phyloP scores from a whole-genome alignment of 2,113 vertebrate species.

The Clinocottus analis region DNA sequence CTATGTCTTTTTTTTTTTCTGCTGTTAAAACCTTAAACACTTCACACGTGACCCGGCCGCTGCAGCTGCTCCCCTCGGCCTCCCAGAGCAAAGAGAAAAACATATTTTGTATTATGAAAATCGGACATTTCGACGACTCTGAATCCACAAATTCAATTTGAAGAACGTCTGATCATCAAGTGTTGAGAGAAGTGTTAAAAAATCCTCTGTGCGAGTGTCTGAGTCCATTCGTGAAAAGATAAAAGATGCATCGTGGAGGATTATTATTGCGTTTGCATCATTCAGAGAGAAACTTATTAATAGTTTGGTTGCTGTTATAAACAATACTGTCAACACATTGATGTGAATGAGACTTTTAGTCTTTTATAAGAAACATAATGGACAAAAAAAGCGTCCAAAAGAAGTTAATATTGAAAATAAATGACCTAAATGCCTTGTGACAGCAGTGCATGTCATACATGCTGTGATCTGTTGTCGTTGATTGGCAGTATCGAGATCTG shows the following conservation, averaged over 20 bases:
- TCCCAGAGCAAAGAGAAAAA: constrained; percentile 30
- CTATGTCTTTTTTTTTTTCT: constrained; percentile 78
- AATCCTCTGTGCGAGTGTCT: background rate
- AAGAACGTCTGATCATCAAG: background rate
- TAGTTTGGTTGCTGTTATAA: background rate
- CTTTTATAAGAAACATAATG: background rate
- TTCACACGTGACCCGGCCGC: constrained; percentile 65
- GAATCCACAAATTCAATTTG: background rate
- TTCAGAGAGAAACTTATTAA: too few relatives aligned
- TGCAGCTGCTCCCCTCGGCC: constrained; percentile 52
- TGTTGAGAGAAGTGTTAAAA: background rate
- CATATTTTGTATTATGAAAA: background rate
- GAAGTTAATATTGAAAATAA: background rate
- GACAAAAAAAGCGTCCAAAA: background rate
- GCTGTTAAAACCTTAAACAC: constrained; percentile 80
- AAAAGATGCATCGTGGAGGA: background rate
- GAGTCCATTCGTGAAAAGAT: background rate
- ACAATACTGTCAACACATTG: background rate
- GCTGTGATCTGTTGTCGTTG: background rate
- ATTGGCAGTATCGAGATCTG: background rate
- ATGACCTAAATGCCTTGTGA: background rate
- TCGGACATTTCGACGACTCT: background rate
- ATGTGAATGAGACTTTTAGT: background rate
- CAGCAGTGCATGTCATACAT: background rate
- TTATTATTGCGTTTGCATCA: constrained; percentile 1